phyloP scores from a whole-genome alignment of 1,140 invertebrate genomes.

The Dendrolimus kikuchii region DNA sequence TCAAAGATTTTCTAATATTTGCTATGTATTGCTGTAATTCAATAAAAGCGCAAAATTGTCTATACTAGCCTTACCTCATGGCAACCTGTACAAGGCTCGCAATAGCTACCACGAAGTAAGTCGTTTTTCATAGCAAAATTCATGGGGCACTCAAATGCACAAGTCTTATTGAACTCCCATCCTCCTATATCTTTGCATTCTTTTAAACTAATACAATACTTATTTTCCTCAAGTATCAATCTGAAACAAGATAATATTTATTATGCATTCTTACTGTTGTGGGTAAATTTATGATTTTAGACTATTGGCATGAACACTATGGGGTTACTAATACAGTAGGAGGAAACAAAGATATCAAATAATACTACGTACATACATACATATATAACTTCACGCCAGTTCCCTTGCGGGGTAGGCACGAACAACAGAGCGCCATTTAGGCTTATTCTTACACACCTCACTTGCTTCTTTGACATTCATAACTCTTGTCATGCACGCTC shows the following conservation, averaged over 20 bases:
- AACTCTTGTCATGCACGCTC: too few relatives aligned
- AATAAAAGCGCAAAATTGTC: not conserved
- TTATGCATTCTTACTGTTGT: too few relatives aligned
- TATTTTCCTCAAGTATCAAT: conserved; percentile 28
- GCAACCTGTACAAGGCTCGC: conserved; percentile 33
- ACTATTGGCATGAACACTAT: too few relatives aligned
- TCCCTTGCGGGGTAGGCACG: too few relatives aligned
- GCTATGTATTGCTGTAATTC: not conserved
- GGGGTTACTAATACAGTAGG: too few relatives aligned
- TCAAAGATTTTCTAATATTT: conserved; percentile 1
- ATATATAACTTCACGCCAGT: too few relatives aligned
- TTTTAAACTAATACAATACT: conserved; percentile 41
- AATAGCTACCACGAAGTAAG: conserved; percentile 12
- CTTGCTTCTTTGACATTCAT: too few relatives aligned
- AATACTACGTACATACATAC: too few relatives aligned
- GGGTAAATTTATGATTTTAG: too few relatives aligned
- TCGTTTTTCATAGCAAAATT: conserved; percentile 26
- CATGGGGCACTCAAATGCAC: conserved; percentile 55
- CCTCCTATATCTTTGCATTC: conserved; percentile 37
- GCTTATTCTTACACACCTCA: too few relatives aligned
- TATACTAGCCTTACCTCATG: conserved; percentile 26
- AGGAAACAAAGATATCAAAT: too few relatives aligned
- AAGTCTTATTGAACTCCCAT: conserved; percentile 58
- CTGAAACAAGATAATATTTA: conserved; percentile 21
- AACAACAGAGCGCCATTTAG: too few relatives aligned